These are phyloP conservation scores for Globodera rostochiensis DNA, from an alignment of 1,140 invertebrate genomes.

Conservation along the genomic window DNA sequence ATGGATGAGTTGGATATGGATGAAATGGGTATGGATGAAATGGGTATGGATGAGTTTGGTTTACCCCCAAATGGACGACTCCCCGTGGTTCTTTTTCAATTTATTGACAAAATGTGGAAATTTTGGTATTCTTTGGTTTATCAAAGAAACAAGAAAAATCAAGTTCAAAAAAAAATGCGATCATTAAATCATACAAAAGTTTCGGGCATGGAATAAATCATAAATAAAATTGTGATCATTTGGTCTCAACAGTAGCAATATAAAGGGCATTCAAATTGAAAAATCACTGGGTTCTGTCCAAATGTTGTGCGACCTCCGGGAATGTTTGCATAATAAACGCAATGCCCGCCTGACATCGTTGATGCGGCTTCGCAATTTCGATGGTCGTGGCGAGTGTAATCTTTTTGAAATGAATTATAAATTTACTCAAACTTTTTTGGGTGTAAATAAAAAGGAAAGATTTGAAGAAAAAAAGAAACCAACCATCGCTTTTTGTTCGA, in stretches of 20 bases:
- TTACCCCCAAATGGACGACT: too few species aligned
- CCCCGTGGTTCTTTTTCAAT: too few species aligned
- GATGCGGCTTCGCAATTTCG: not conserved
- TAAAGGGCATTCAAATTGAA: too few species aligned
- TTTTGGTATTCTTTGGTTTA: too few species aligned
- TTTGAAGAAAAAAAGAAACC: not conserved
- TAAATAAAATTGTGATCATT: not conserved
- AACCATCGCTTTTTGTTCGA: constrained; percentile 9
- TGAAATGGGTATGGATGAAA: too few species aligned
- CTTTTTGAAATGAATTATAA: not conserved
- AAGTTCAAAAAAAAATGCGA: not conserved
- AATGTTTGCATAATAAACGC: not conserved
- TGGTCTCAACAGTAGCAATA: not conserved
- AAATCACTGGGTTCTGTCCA: not conserved
- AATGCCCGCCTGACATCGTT: not conserved
- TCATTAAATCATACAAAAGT: too few species aligned
- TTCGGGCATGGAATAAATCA: not conserved
- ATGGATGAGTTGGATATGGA: too few species aligned
- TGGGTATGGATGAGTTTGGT: too few species aligned
- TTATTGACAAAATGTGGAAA: too few species aligned
- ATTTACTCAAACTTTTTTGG: not conserved
- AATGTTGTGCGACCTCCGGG: not conserved
- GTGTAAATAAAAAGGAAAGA: not conserved
- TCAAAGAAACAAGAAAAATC: not conserved
- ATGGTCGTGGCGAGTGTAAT: not conserved